Conservation (phyloP, 2,113 vertebrate genomes). For the Nothoprocta pentlandii region DNA sequence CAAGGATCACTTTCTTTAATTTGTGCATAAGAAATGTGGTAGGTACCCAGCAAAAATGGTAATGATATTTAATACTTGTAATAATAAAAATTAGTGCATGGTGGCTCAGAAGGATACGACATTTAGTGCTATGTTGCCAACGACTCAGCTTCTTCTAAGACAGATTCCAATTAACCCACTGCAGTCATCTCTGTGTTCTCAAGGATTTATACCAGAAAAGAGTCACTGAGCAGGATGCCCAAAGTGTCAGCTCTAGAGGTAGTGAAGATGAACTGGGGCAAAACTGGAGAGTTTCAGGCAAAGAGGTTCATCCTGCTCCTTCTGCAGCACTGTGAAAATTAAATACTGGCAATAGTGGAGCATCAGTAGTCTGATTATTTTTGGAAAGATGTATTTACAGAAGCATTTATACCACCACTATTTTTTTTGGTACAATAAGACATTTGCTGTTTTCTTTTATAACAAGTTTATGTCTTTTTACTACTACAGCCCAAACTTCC, state of each 20-base stretch:
- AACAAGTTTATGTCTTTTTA: background rate
- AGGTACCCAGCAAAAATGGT: background rate
- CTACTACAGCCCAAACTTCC: background rate
- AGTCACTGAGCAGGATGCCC: background rate
- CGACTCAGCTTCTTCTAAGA: background rate
- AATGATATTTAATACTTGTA: slow-evolving; percentile 8
- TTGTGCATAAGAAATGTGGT: slow-evolving; percentile 9
- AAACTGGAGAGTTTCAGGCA: background rate
- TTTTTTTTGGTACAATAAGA: background rate
- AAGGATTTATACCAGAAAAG: background rate
- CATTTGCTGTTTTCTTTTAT: background rate
- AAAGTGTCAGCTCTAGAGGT: background rate
- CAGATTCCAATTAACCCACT: slow-evolving; percentile 30
- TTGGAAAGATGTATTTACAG: background rate
- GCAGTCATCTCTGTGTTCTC: background rate
- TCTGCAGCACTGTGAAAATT: background rate
- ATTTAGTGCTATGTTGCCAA: background rate
- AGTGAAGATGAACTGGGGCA: background rate
- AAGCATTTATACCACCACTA: background rate
- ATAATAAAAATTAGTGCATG: slow-evolving; percentile 22
- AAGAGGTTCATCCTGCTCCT: background rate
- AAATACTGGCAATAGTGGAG: background rate
- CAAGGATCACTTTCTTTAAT: slow-evolving; percentile 3
- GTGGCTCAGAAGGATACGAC: background rate
- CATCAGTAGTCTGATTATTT: background rate